A percentile compares a stretch with the other conserved stretches of the same genome.
These are phyloP conservation scores for Aviceda cuculoides DNA, from an alignment of 2,797 vertebrate species.

Conservation along the genomic window DNA sequence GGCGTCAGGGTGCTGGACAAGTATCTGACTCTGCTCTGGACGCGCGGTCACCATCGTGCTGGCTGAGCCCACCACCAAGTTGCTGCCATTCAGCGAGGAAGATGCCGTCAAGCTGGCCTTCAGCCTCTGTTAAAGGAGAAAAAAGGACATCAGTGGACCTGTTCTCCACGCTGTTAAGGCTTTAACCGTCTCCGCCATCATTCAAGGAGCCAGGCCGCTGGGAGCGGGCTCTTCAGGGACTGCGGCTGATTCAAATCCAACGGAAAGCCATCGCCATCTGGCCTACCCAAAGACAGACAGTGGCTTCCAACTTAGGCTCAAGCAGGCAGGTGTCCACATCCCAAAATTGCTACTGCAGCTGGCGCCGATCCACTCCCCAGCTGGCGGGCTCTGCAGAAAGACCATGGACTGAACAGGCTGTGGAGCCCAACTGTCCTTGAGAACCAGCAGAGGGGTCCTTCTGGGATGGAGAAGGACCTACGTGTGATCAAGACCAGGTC, in stretches of 20 bases:
- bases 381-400: neutral
- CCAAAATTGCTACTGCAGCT: neutral
- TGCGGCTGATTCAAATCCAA: fast-evolving
- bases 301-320: neutral
- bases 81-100: slow-evolving; percentile 81
- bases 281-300: neutral
- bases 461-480: neutral
- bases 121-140: slow-evolving; percentile 79
- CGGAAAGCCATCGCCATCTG: neutral
- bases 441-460: neutral
- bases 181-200: neutral
- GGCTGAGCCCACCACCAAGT: slow-evolving; percentile 81
- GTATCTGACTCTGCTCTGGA: slow-evolving; percentile 90
- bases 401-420: neutral
- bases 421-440: neutral
- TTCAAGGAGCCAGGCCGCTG: fast-evolving
- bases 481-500: fast-evolving
- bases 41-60: slow-evolving; percentile 90
- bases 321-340: neutral
- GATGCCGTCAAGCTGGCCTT: slow-evolving; percentile 90
- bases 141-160: fast-evolving
- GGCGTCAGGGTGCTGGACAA: slow-evolving; percentile 89
- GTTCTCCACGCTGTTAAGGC: fast-evolving
- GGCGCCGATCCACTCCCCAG: neutral
- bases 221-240: neutral